Conservation (phyloP, 1,140 invertebrate genomes). For the Melipona quadrifasciata region DNA sequence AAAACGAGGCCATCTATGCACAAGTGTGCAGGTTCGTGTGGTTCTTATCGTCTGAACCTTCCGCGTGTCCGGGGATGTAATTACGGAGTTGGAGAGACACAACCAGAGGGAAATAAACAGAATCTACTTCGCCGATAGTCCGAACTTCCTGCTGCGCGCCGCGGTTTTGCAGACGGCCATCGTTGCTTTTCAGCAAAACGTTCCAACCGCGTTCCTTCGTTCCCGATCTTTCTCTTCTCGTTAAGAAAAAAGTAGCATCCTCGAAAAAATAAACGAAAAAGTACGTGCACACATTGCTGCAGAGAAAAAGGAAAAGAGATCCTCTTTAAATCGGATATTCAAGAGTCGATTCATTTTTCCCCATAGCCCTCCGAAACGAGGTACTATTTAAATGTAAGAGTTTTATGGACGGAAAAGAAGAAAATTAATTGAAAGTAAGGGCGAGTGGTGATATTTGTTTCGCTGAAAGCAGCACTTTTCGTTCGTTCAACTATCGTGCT, state of each 20-base stretch:
- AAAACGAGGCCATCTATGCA: background rate
- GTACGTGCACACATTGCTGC: background rate
- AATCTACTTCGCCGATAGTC: slow-evolving; percentile 16
- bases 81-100: slow-evolving; percentile 51
- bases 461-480: slow-evolving; percentile 22
- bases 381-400: slow-evolving; percentile 20
- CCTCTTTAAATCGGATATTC: slow-evolving; percentile 1
- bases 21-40: background rate
- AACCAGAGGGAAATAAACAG: slow-evolving; percentile 8
- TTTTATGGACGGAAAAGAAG: background rate
- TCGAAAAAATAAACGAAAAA: background rate
- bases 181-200: slow-evolving; percentile 49
- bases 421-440: slow-evolving; percentile 17
- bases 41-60: slow-evolving; percentile 55
- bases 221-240: background rate
- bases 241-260: background rate
- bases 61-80: slow-evolving; percentile 49
- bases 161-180: slow-evolving; percentile 33
- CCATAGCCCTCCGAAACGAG: background rate
- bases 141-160: background rate
- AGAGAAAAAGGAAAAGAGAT: background rate
- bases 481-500: background rate
- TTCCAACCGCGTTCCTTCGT: slow-evolving; percentile 8
- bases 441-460: slow-evolving; percentile 51
- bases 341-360: slow-evolving; percentile 5